Evolutionary conservation across 2,888 invertebrate species (phyloP).

Genomic region (Drosophila siamana): DNA sequence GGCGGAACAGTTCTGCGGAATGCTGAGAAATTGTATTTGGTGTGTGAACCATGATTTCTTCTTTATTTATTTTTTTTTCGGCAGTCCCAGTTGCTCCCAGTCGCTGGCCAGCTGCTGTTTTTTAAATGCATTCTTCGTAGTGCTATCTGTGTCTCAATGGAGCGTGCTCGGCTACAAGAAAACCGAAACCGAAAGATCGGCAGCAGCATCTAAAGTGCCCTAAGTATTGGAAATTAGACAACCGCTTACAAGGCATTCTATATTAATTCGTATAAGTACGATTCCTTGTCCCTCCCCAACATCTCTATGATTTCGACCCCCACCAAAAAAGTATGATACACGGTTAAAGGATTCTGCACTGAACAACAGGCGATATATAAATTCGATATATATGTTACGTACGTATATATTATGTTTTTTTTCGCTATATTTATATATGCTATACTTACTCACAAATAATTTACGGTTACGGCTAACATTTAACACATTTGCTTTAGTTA

Average conservation of each 20-base stretch:
- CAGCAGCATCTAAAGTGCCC: conserved; percentile 63
- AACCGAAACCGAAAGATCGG: neutral
- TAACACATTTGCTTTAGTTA: conserved; percentile 43
- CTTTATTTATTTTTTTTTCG: neutral
- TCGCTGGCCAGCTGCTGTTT: conserved; percentile 5
- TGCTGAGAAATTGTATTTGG: conserved; percentile 5
- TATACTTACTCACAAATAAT: conserved; percentile 40
- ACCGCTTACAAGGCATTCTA: conserved; percentile 6
- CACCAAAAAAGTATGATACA: neutral
- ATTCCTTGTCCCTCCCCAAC: neutral
- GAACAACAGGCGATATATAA: conserved; percentile 1
- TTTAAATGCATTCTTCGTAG: conserved; percentile 66
- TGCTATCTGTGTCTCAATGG: conserved; percentile 78
- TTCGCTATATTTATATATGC: conserved; percentile 25
- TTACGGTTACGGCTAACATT: conserved; percentile 51
- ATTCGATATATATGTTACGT: conserved; percentile 7
- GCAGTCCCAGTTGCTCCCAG: conserved; percentile 5
- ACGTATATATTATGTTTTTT: conserved; percentile 4
- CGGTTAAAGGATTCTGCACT: conserved; percentile 1
- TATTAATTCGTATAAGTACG: neutral
- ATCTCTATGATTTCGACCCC: neutral
- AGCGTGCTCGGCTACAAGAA: conserved; percentile 37
- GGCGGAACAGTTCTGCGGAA: neutral
- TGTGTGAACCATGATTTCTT: conserved; percentile 12
- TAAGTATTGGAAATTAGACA: conserved; percentile 10